phyloP scores from a whole-genome alignment of 2,888 invertebrate genomes.

The Melanotus villosus region DNA sequence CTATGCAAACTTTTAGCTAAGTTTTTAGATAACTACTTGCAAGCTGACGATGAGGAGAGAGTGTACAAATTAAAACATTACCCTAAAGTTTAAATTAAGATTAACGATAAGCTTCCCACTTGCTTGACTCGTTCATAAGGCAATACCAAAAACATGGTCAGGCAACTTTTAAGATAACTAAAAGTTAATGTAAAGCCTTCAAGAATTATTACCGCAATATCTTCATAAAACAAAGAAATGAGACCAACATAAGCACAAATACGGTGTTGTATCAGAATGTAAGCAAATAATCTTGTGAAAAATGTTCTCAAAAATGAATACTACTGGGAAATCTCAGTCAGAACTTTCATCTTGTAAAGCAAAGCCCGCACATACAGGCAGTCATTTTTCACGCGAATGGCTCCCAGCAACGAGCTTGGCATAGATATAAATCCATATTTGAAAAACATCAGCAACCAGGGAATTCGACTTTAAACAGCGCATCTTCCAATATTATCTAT shows the following conservation, averaged over 20 bases:
- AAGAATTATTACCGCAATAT: neutral
- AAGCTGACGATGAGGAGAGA: slow-evolving; percentile 20
- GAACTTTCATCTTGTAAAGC: slow-evolving; percentile 42
- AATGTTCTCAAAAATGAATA: slow-evolving; percentile 40
- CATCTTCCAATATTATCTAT: slow-evolving; percentile 36
- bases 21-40: slow-evolving; percentile 23
- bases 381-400: slow-evolving; percentile 40
- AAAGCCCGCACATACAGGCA: slow-evolving; percentile 37
- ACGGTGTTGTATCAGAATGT: slow-evolving; percentile 11
- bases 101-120: slow-evolving; percentile 21
- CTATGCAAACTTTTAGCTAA: neutral
- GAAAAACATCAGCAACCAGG: slow-evolving; percentile 30
- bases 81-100: slow-evolving; percentile 25
- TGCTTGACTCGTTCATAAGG: neutral
- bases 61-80: slow-evolving; percentile 5
- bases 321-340: slow-evolving; percentile 42
- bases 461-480: slow-evolving; percentile 37
- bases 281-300: slow-evolving; percentile 38
- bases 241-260: slow-evolving; percentile 10
- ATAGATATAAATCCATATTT: slow-evolving; percentile 40
- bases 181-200: neutral
- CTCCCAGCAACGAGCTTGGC: slow-evolving; percentile 26
- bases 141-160: neutral
- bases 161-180: neutral
- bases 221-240: slow-evolving; percentile 21